Evolutionary conservation across 1,140 invertebrate genomes (phyloP).

Genomic region (Sycophila sp.): DNA sequence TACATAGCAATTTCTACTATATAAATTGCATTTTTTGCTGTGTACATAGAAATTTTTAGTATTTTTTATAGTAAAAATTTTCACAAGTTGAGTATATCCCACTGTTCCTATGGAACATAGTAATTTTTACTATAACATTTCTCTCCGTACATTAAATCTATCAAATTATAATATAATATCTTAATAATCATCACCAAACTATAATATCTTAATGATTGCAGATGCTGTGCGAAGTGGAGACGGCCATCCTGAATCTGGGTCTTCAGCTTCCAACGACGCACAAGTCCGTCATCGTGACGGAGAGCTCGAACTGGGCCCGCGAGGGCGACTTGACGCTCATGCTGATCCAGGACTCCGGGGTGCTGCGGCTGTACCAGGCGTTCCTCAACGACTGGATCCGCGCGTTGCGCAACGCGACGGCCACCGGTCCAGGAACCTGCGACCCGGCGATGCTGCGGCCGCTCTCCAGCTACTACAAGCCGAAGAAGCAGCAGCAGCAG

Average conservation of each 20-base stretch:
- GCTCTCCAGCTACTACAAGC: constrained; percentile 26
- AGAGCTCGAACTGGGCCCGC: constrained; percentile 57
- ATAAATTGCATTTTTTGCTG: too few species aligned
- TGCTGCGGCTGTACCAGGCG: constrained; percentile 57
- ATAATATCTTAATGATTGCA: too few species aligned
- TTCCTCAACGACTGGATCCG: constrained; percentile 63
- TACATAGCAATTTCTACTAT: too few species aligned
- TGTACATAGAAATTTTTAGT: too few species aligned
- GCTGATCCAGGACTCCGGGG: constrained; percentile 64
- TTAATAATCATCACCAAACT: too few species aligned
- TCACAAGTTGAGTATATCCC: too few species aligned
- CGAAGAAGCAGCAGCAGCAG: constrained; percentile 43
- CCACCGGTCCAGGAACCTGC: constrained; percentile 52
- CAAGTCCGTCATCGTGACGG: constrained; percentile 47
- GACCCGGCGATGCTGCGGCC: constrained; percentile 45
- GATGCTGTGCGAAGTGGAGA: constrained; percentile 66
- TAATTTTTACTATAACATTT: too few species aligned
- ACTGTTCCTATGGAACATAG: too few species aligned
- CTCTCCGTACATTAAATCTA: too few species aligned
- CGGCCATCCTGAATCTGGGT: constrained; percentile 56
- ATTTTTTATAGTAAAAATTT: too few species aligned
- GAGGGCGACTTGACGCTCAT: constrained; percentile 60
- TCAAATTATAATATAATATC: too few species aligned
- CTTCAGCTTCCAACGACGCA: constrained; percentile 47
- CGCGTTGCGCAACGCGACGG: constrained; percentile 58